A percentile compares a stretch with the other conserved stretches of the same genome.
Conservation (phyloP, 2,888 invertebrate species). For the Pristionchus entomophagus region DNA sequence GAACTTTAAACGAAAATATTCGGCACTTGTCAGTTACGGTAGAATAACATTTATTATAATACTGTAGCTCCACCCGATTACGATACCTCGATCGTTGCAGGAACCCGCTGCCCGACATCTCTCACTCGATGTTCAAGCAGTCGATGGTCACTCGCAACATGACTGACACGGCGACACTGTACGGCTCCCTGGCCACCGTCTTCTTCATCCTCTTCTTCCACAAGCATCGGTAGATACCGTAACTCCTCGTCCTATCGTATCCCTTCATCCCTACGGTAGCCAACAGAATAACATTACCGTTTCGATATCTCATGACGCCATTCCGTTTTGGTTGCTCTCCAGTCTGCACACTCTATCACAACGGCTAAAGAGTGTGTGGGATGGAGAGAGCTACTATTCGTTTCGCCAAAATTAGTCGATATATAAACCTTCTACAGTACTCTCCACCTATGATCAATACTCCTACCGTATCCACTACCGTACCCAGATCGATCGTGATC, state of each 20-base stretch:
- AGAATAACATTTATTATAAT: too few species aligned
- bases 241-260: too few species aligned
- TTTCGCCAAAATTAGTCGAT: too few species aligned
- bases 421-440: neutral
- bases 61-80: too few species aligned
- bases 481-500: slow-evolving; percentile 40
- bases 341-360: too few species aligned
- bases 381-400: too few species aligned
- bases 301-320: too few species aligned
- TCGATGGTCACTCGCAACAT: neutral
- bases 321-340: too few species aligned
- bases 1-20: too few species aligned
- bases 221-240: slow-evolving; percentile 34
- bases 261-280: too few species aligned
- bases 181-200: neutral
- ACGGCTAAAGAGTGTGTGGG: too few species aligned
- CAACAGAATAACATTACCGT: neutral
- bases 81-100: neutral
- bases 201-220: slow-evolving; percentile 12
- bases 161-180: neutral
- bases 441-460: neutral
- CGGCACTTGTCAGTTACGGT: too few species aligned
- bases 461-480: neutral
- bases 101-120: slow-evolving; percentile 42
- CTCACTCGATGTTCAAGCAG: slow-evolving; percentile 21